Evolutionary conservation across 2,113 vertebrate species (phyloP), one percentile per base, ranked within the genome.

Genomic region (Triplophysa siluroides): DNA sequence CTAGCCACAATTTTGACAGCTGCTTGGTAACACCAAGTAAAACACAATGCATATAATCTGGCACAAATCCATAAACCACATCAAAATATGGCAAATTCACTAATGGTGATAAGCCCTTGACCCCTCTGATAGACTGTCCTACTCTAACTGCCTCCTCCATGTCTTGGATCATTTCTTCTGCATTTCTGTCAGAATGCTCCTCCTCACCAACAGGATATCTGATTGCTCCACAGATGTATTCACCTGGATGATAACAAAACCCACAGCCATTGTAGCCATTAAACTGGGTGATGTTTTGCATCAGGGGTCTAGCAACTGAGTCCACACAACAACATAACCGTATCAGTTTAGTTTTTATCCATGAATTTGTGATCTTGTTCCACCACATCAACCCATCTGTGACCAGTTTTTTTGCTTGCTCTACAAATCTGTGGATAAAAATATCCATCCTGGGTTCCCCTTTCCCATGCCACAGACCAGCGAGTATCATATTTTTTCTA

Each of bases 211-310:
- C n/a, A 18, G 78, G 65, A 38, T 71, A 79, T 16, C 56, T 60
- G 6, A 79, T 61, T 14, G 26, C 52, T 45, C 66, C 52, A 41
- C 16, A 41, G 21, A 56, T 41, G 5, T 60, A 77, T 26, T 21
- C 38, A 33, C 77, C 77, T 14, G 65, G 77, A 56, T 79, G 66
- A 13, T 70, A 79, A 69, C 75, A 78, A 64, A 69, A 71, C 3
- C 77, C 52, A 60, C 56, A 79, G 4, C 77, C 77, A 70, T 41
- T 24, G 54, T 69, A 79, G 2, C 65, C 77, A 18, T 79, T 79
- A 43, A 69, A 79, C 77, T 79, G 66, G 3, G 66, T 38, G 10
- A 23, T 64, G 43, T 80, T 72, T 14, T 73, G 60, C 68, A 65
- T 80, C 19, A 50, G 10, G 14, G 69, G 78, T 52, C 78, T 74